Evolutionary conservation across 2,113 vertebrate genomes (phyloP).

Genomic region (cattle (Bos taurus)): ARS-UCD2.0 NC_037340.1:78477001-78477500

Average conservation of each 20-base stretch:
- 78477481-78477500: too few relatives aligned
- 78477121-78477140: rapidly evolving
- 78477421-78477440: neutral
- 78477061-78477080: neutral
- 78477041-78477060: rapidly evolving
- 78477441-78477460: neutral
- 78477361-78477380: rapidly evolving
- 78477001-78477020: neutral
- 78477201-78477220: neutral
- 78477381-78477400: neutral
- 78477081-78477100: neutral
- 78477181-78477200: rapidly evolving
- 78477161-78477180: rapidly evolving
- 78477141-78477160: rapidly evolving
- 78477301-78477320: neutral
- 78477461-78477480: neutral
- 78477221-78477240: neutral
- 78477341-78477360: neutral
- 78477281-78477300: neutral
- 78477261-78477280: too few relatives aligned
- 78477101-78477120: neutral
- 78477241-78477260: neutral
- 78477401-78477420: neutral
- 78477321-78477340: neutral
- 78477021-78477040: neutral